Evolutionary conservation across 2,113 vertebrate genomes (phyloP).

Genomic region (Paraplagusia blochii): DNA sequence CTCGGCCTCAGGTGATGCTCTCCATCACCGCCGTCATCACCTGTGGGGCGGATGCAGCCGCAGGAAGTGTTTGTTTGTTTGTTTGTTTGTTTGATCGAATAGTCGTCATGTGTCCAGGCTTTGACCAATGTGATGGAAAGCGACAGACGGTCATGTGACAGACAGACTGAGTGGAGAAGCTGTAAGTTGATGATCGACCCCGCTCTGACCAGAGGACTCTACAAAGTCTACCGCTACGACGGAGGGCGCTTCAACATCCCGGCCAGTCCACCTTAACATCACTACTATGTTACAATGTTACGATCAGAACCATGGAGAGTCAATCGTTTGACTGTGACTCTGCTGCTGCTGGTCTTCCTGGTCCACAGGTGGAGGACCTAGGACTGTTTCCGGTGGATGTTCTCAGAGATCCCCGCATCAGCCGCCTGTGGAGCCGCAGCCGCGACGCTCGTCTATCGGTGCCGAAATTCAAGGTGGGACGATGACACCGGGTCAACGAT

Average conservation of each 20-base stretch:
- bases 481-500: too few species aligned
- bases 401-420: constrained; percentile 89
- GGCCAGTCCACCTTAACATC: constrained; percentile 75
- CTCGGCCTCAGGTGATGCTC: constrained; percentile 56
- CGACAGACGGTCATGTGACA: constrained; percentile 79
- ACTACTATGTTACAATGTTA: too few species aligned
- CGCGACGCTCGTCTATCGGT: constrained; percentile 84
- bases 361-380: constrained; percentile 79
- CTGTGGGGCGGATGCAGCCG: constrained; percentile 69
- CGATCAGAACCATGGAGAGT: too few species aligned
- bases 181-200: constrained; percentile 98
- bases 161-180: constrained; percentile 90
- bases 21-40: constrained; percentile 52
- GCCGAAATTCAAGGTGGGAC: constrained; percentile 93
- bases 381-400: constrained; percentile 87
- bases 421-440: constrained; percentile 90
- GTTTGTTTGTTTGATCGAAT: neutral
- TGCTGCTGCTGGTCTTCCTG: neutral
- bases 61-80: neutral
- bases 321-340: neutral
- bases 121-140: constrained; percentile 94
- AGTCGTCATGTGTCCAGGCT: constrained; percentile 63
- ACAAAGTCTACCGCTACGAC: constrained; percentile 95
- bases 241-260: constrained; percentile 90
- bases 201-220: constrained; percentile 85